These are phyloP conservation scores for Tachysurus fulvidraco DNA, from an alignment of 2,113 vertebrate genomes.

Conservation along the genomic window DNA sequence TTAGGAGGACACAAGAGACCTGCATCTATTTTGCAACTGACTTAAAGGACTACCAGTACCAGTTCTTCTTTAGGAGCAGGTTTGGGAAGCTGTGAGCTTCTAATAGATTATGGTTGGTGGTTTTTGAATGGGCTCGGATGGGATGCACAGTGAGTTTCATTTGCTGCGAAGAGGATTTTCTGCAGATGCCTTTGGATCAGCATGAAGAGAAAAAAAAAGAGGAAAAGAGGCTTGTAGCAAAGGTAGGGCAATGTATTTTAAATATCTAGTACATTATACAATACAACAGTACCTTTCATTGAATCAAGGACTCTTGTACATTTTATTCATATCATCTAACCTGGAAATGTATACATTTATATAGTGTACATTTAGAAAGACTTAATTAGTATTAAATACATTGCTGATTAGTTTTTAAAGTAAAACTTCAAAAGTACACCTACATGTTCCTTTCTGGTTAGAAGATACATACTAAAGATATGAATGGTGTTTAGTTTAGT, in stretches of 20 bases:
- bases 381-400: not conserved
- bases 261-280: not conserved
- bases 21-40: not conserved
- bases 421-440: not conserved
- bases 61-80: not conserved
- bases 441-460: not conserved
- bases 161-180: conserved; percentile 80
- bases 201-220: conserved; percentile 73
- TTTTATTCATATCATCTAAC: not conserved
- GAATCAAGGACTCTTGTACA: not conserved
- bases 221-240: conserved; percentile 57
- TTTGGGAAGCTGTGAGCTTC: not conserved
- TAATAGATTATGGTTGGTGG: not conserved
- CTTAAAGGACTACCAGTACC: not conserved
- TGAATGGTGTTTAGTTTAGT: not conserved
- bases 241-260: conserved; percentile 58
- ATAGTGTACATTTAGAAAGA: not conserved
- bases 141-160: conserved; percentile 83
- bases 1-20: not conserved
- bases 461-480: not conserved
- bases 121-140: conserved; percentile 78
- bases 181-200: conserved; percentile 73
- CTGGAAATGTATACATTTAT: not conserved
- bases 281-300: not conserved
- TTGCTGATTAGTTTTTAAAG: not conserved